A percentile compares a stretch with the other conserved stretches of the same genome.
Evolutionary conservation across 2,888 invertebrate species (phyloP).

Genomic region (Helicoverpa assulta): DNA sequence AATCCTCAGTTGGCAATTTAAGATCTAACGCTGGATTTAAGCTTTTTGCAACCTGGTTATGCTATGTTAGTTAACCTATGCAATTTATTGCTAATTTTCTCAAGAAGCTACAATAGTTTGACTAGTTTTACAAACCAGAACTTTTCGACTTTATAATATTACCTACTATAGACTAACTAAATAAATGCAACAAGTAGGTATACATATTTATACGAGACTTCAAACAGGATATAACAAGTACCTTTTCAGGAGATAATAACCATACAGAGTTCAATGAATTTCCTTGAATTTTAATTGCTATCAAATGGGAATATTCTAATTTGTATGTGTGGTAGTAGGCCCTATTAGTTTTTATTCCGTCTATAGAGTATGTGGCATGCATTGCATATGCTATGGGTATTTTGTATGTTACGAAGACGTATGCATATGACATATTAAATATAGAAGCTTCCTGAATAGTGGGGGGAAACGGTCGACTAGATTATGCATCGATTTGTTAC

Average conservation of each 20-base stretch:
- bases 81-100: no score
- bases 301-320: conserved; percentile 52
- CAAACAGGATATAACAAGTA: conserved; percentile 31
- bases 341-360: conserved; percentile 59
- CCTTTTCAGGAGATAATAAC: conserved; percentile 32
- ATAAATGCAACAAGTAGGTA: no score
- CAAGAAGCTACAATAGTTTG: no score
- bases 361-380: conserved; percentile 50
- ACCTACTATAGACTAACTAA: no score
- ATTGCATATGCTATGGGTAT: conserved; percentile 57
- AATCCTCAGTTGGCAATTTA: no score
- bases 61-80: background rate
- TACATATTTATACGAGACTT: background rate
- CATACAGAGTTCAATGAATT: conserved; percentile 57
- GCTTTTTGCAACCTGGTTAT: background rate
- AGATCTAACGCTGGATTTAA: no score
- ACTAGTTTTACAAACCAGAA: no score
- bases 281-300: conserved; percentile 63
- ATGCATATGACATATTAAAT: conserved; percentile 52
- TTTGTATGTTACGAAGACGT: conserved; percentile 46
- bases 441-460: conserved; percentile 54
- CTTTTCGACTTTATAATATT: no score
- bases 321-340: conserved; percentile 54
- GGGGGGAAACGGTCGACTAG: conserved; percentile 7
- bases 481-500: conserved; percentile 3